Percentiles rank a stretch among this genome's conserved stretches.
These are phyloP conservation scores for Epizoanthus scotinus DNA, from an alignment of 92 coral and sea anemone genomes.

Conservation along the genomic window DNA sequence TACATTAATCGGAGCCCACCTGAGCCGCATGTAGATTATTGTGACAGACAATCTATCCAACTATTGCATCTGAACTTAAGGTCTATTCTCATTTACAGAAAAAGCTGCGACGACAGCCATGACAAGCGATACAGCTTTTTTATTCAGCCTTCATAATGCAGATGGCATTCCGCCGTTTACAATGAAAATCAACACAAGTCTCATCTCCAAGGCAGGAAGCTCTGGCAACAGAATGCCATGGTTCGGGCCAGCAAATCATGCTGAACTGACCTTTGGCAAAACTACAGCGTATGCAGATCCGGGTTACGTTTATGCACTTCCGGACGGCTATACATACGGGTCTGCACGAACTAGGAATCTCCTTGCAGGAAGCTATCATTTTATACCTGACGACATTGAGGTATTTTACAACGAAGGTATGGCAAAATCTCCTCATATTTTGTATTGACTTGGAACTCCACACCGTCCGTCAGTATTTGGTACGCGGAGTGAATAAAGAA, in stretches of 20 bases:
- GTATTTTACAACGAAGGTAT: constrained; percentile 23
- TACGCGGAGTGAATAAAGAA: no score
- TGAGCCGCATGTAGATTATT: no score
- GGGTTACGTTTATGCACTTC: constrained; percentile 12
- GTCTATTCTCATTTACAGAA: neutral
- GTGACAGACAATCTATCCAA: no score
- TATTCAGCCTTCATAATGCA: constrained; percentile 37
- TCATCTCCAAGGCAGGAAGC: neutral
- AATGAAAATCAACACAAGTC: neutral
- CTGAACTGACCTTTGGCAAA: constrained; percentile 20
- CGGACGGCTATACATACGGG: neutral
- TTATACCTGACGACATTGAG: constrained; percentile 34
- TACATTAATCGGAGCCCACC: no score
- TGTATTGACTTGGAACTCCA: no score
- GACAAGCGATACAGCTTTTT: constrained; percentile 13
- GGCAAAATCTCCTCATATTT: neutral
- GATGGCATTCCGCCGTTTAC: constrained; percentile 15
- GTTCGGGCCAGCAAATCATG: neutral
- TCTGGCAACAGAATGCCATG: neutral
- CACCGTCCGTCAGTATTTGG: no score
- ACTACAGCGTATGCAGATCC: neutral
- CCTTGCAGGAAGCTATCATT: constrained; percentile 7
- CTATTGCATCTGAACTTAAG: no score
- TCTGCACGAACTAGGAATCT: constrained; percentile 12
- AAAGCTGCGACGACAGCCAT: neutral